phyloP scores from a whole-genome alignment of 2,888 invertebrate species.

The Dorcus hopei region DNA sequence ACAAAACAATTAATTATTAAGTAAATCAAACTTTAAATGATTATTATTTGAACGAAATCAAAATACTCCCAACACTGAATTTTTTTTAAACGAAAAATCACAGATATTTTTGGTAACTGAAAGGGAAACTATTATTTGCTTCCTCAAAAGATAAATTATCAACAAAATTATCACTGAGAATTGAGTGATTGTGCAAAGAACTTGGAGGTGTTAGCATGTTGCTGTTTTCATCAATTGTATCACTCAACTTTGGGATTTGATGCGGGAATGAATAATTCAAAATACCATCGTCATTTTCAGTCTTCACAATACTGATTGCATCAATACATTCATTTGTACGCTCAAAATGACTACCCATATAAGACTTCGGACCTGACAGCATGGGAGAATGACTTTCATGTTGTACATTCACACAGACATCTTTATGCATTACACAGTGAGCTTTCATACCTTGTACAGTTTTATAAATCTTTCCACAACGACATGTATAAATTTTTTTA shows the following conservation, averaged over 20 bases:
- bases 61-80: too few species aligned
- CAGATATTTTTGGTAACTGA: slow-evolving; percentile 4
- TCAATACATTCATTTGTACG: background rate
- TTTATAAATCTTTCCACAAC: slow-evolving; percentile 84
- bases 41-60: too few species aligned
- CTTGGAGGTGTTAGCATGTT: slow-evolving; percentile 5
- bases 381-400: background rate
- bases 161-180: slow-evolving; percentile 8
- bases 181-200: slow-evolving; percentile 1
- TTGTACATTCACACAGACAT: background rate
- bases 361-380: background rate
- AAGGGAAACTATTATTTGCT: slow-evolving; percentile 5
- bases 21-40: too few species aligned
- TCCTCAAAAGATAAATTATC: slow-evolving; percentile 11
- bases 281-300: slow-evolving; percentile 5
- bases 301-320: background rate
- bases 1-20: too few species aligned
- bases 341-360: background rate
- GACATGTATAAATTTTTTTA: slow-evolving; percentile 73
- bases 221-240: slow-evolving; percentile 4
- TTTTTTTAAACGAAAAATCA: too few species aligned
- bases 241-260: slow-evolving; percentile 7
- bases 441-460: slow-evolving; percentile 74
- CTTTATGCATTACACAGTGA: slow-evolving; percentile 55
- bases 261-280: slow-evolving; percentile 8